Evolutionary conservation across 1,140 invertebrate genomes (phyloP).

Genomic region (Steinernema feltiae): DNA sequence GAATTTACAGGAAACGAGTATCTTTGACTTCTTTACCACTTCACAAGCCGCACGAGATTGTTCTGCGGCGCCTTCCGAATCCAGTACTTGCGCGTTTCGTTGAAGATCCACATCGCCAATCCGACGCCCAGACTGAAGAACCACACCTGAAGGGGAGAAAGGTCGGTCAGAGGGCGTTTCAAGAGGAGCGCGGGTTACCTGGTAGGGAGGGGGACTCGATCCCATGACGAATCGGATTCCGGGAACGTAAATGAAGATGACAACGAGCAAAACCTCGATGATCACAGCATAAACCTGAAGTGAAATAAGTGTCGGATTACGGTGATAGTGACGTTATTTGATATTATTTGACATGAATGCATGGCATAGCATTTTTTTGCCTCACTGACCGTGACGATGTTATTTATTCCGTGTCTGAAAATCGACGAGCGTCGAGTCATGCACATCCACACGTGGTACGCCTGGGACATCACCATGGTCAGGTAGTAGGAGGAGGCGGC

Average conservation of each 20-base stretch:
- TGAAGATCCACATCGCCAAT: slow-evolving; percentile 35
- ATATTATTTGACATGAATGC: no score
- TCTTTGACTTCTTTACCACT: slow-evolving; percentile 26
- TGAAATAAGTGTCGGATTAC: not conserved
- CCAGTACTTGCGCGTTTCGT: slow-evolving; percentile 29
- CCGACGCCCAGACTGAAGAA: slow-evolving; percentile 29
- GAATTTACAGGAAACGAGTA: slow-evolving; percentile 16
- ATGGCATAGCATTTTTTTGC: not conserved
- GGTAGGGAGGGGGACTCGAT: slow-evolving; percentile 29
- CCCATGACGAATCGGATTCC: slow-evolving; percentile 35
- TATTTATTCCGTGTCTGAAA: slow-evolving; percentile 32
- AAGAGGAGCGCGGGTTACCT: slow-evolving; percentile 19
- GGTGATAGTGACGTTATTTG: not conserved
- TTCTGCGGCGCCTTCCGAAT: slow-evolving; percentile 32
- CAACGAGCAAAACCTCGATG: slow-evolving; percentile 32
- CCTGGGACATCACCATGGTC: slow-evolving; percentile 30
- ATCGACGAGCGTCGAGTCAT: slow-evolving; percentile 31
- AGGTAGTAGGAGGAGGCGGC: slow-evolving; percentile 35
- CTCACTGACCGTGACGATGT: no score
- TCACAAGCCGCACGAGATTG: slow-evolving; percentile 26
- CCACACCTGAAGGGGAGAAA: slow-evolving; percentile 20
- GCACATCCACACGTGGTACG: slow-evolving; percentile 38
- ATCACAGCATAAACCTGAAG: slow-evolving; percentile 29
- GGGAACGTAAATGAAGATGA: slow-evolving; percentile 33
- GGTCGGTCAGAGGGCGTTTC: not conserved